Conservation (phyloP, 1,140 invertebrate genomes). For the Zaprionus africanus region DNA sequence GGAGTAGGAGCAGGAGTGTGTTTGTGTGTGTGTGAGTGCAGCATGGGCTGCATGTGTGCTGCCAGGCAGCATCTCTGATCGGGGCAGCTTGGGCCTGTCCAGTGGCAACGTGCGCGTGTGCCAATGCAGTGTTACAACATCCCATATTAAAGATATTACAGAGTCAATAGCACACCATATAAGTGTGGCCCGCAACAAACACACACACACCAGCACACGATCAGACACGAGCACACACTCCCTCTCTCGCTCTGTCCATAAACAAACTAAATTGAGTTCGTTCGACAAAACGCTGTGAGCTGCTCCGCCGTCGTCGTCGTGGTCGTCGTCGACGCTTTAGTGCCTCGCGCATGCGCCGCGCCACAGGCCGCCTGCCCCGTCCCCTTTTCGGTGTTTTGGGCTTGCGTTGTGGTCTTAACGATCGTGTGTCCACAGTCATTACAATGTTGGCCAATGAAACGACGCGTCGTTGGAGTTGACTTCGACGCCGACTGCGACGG, state of each 20-base stretch:
- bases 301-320: conserved; percentile 6
- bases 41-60: background rate
- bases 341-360: conserved; percentile 12
- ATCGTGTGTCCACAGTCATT: conserved; percentile 84
- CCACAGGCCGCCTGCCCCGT: conserved; percentile 6
- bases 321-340: background rate
- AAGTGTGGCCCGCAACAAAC: conserved; percentile 57
- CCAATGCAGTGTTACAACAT: conserved; percentile 83
- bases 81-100: background rate
- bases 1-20: background rate
- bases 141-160: conserved; percentile 83
- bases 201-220: conserved; percentile 23
- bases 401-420: conserved; percentile 75
- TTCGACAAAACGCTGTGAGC: conserved; percentile 72
- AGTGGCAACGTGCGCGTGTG: conserved; percentile 82
- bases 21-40: too few species aligned
- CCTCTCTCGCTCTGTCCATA: conserved; percentile 43
- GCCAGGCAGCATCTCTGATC: conserved; percentile 26
- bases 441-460: conserved; percentile 81
- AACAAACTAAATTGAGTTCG: conserved; percentile 82
- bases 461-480: conserved; percentile 25
- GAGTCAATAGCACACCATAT: conserved; percentile 81
- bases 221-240: conserved; percentile 23
- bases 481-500: conserved; percentile 24
- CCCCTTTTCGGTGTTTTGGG: conserved; percentile 45